These are phyloP conservation scores for Teleogryllus oceanicus DNA, from an alignment of 2,888 invertebrate species.

Conservation along the genomic window DNA sequence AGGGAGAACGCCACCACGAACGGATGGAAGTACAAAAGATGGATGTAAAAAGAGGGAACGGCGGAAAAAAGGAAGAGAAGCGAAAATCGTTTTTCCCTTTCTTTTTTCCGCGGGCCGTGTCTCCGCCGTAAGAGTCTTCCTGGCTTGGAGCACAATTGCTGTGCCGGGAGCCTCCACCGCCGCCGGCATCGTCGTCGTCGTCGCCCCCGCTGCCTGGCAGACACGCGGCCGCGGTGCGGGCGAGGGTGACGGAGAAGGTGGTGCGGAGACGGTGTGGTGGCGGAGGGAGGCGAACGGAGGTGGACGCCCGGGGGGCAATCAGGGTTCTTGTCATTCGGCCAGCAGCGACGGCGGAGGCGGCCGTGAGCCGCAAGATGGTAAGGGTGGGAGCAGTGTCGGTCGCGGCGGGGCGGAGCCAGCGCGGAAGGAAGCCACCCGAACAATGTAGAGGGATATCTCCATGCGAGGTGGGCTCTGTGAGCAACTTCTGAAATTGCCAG, in stretches of 20 bases:
- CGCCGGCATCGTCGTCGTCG: not conserved
- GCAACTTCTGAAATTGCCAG: not conserved
- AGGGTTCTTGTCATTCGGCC: slow-evolving; percentile 9
- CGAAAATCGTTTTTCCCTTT: not conserved
- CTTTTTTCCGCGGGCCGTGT: not conserved
- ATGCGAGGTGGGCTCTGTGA: not conserved
- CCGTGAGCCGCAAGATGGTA: not conserved
- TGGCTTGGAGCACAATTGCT: slow-evolving; percentile 18
- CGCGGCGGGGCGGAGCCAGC: not conserved
- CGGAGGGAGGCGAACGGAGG: not conserved
- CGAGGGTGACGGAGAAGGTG: not conserved
- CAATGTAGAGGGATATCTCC: not conserved
- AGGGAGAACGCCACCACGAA: not conserved
- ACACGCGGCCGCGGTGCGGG: not conserved
- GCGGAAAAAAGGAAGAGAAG: not conserved
- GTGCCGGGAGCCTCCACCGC: not conserved
- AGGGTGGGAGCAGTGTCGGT: not conserved
- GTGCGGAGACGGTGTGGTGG: not conserved
- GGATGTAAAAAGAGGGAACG: not conserved
- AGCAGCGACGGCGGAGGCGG: not conserved
- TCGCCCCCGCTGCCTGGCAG: not conserved
- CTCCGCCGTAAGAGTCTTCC: slow-evolving; percentile 18
- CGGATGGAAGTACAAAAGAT: not conserved
- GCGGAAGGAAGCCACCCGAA: not conserved
- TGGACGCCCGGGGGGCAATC: slow-evolving; percentile 8